Evolutionary conservation across 1,140 invertebrate species (phyloP).

Genomic region (Drosophila lini): DNA sequence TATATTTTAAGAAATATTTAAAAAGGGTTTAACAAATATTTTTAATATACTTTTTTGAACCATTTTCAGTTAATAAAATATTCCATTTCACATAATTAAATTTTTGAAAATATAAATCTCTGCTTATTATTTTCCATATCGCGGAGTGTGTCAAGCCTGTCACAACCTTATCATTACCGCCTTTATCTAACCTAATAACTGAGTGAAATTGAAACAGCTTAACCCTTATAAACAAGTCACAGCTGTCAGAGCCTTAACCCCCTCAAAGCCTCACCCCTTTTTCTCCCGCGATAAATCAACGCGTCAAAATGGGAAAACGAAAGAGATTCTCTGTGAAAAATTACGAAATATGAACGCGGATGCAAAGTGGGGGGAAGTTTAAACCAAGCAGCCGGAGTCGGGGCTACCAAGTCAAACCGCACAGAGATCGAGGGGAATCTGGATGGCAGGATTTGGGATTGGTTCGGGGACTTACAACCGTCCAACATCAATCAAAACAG

Average conservation of each 20-base stretch:
- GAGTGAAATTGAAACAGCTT: constrained; percentile 80
- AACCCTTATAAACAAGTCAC: constrained; percentile 74
- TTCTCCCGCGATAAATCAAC: constrained; percentile 61
- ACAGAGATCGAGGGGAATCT: constrained; percentile 10
- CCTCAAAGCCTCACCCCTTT: constrained; percentile 35
- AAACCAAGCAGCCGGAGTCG: constrained; percentile 8
- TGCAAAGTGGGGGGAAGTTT: constrained; percentile 29
- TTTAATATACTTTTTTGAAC: rapidly evolving
- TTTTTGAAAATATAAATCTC: background rate
- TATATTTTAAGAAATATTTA: too few species aligned
- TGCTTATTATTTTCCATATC: constrained; percentile 37
- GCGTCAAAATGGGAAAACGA: constrained; percentile 45
- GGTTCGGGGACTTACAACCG: constrained; percentile 67
- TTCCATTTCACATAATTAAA: background rate
- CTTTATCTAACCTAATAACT: constrained; percentile 75
- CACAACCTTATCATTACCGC: constrained; percentile 79
- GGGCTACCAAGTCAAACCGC: constrained; percentile 47
- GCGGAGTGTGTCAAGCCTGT: constrained; percentile 49
- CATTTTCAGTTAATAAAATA: background rate
- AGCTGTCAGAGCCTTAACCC: constrained; percentile 54
- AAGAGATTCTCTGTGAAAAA: constrained; percentile 66
- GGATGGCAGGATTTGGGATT: constrained; percentile 39
- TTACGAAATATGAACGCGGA: constrained; percentile 71
- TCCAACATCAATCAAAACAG: constrained; percentile 77
- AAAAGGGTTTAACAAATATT: too few species aligned